Evolutionary conservation across 30 jellyfish, hydroid and myxozoan species (phyloP).

Genomic region (Mastigias papua): DNA sequence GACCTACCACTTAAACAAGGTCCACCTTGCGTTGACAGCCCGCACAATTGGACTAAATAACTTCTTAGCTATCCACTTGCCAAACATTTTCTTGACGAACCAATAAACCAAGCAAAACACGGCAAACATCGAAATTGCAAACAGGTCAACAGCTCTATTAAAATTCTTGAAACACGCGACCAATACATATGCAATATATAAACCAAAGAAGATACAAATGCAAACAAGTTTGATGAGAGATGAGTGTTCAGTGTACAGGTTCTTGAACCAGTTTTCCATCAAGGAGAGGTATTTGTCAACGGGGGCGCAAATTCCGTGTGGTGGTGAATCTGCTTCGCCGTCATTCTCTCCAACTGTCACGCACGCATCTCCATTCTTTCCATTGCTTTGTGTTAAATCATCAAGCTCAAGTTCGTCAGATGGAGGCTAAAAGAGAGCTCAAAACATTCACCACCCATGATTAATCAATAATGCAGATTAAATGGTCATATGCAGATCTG

Average conservation of each 20-base stretch:
- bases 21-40: constrained; percentile 51
- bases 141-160: constrained; percentile 79
- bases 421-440: background rate
- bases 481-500: no score
- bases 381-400: background rate
- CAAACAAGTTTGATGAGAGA: constrained; percentile 16
- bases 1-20: constrained; percentile 79
- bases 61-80: constrained; percentile 56
- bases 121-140: constrained; percentile 81
- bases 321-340: background rate
- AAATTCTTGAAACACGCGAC: constrained; percentile 70
- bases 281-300: constrained; percentile 27
- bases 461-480: no score
- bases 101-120: constrained; percentile 84
- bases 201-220: constrained; percentile 35
- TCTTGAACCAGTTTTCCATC: constrained; percentile 40
- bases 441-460: no score
- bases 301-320: constrained; percentile 55
- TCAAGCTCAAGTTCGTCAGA: constrained; percentile 11
- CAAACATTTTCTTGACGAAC: constrained; percentile 82
- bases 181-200: constrained; percentile 69
- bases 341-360: constrained; percentile 16
- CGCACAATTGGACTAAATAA: constrained; percentile 60
- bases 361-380: background rate
- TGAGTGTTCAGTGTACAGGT: constrained; percentile 7